phyloP scores from a whole-genome alignment of 2,797 vertebrate genomes.

The Netta rufina region DNA sequence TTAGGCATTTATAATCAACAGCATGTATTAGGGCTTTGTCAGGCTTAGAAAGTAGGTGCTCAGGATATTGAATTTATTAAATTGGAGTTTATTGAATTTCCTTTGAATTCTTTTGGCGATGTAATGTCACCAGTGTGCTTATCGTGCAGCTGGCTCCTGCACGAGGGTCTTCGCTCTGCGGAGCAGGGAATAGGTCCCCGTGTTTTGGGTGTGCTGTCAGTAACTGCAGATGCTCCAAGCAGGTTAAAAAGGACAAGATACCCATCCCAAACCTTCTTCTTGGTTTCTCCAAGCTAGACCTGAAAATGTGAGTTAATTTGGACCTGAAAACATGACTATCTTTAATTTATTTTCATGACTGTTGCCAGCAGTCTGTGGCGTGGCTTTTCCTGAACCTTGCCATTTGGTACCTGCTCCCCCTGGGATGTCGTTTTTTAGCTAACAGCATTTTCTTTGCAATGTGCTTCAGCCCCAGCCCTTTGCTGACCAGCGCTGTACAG shows the following conservation, averaged over 20 bases:
- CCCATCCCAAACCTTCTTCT: neutral
- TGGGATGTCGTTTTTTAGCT: neutral
- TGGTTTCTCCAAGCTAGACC: neutral
- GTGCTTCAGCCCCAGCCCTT: neutral
- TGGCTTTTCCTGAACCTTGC: neutral
- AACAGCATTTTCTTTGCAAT: neutral
- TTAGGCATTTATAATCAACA: neutral
- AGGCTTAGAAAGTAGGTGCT: slow-evolving; percentile 45
- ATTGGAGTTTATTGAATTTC: slow-evolving; percentile 48
- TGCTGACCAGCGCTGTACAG: neutral
- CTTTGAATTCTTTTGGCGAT: slow-evolving; percentile 19
- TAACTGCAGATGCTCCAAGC: neutral
- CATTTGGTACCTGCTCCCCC: neutral
- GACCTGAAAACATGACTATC: neutral
- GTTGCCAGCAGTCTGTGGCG: neutral
- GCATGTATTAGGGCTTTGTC: slow-evolving; percentile 44
- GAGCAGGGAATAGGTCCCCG: neutral
- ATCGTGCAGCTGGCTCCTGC: neutral
- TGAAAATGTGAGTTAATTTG: neutral
- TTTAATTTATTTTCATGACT: neutral
- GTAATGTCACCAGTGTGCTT: neutral
- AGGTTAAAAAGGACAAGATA: neutral
- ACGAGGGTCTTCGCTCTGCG: neutral
- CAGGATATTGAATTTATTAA: slow-evolving; percentile 39
- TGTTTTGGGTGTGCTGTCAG: neutral